Evolutionary conservation across 2,888 invertebrate genomes (phyloP), one percentile per base, ranked within the genome.

Genomic region (Scaptomyza reducta): DNA sequence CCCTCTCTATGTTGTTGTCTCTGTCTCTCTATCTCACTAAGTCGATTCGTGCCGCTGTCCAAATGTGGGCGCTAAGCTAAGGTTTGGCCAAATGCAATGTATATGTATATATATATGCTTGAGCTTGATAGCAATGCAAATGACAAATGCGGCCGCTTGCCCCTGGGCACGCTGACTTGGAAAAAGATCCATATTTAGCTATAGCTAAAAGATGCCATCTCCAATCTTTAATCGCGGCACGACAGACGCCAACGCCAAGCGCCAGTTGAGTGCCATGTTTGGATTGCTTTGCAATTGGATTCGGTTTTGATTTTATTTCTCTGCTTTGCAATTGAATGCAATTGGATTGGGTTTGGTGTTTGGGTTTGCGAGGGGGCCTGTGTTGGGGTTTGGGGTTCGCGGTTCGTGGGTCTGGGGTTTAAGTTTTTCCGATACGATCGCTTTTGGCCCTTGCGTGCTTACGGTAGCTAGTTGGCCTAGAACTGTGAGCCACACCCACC

Each of bases 181-280:
- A 53, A 57, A 67, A 41, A 27, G 44, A 7, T 33, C 73, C 73
- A 51, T 74, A 61, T 74, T 67, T 66, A 50, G 74, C 42, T 16
- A 14, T 40, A 40, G 51, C 42, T 59, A 57, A 55, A 70, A 74
- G 74, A 74, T 77, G 64, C 49, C 79, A 69, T 80, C 72, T 57
- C 59, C 49, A 68, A 64, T 55, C 72, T 79, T 72, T 61, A 67
- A 70, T 35, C 73, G 56, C 75, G 62, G 61, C 73, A 74, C 75
- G 75, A 69, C 73, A 70, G 41, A 58, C 76, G 72, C 76, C 76
- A 79, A 82, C 80, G 72, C 69, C 62, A 76, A 77, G 75, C 74
- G 76, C 57, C 75, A 69, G 66, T 51, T 66, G 66, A 40, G 56
- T 49, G 59, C 77, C 77, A 61, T 69, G 69, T 70, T 64, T 76